phyloP scores from a whole-genome alignment of 2,888 invertebrate species.

The Scrobipalpa costella region DNA sequence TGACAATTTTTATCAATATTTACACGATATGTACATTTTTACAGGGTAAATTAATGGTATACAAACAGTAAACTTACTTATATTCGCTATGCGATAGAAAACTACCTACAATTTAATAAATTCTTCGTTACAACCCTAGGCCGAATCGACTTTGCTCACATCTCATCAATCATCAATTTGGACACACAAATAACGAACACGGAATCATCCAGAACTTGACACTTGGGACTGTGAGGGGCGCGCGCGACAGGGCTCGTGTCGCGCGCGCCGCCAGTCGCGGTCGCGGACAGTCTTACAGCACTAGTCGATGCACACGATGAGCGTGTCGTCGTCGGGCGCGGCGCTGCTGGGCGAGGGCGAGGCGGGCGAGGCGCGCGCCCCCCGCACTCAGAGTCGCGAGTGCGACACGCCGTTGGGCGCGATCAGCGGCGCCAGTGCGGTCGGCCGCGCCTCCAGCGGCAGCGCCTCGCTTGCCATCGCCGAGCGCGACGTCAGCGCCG shows the following conservation, averaged over 20 bases:
- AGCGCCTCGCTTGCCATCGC: conserved; percentile 54
- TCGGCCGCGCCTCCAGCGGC: conserved; percentile 61
- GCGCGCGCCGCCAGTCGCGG: conserved; percentile 34
- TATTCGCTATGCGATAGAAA: conserved; percentile 69
- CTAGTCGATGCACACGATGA: conserved; percentile 69
- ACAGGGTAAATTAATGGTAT: conserved; percentile 60
- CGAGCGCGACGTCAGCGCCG: conserved; percentile 75
- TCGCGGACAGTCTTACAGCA: conserved; percentile 11
- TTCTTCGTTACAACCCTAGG: conserved; percentile 73
- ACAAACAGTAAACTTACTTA: conserved; percentile 64
- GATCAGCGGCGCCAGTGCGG: conserved; percentile 60
- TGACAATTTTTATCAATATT: conserved; percentile 69
- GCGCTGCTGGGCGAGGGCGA: conserved; percentile 53
- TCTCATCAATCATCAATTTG: conserved; percentile 45
- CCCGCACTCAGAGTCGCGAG: conserved; percentile 71
- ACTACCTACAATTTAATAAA: conserved; percentile 70
- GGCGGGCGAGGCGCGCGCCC: conserved; percentile 54
- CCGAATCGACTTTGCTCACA: conserved; percentile 51
- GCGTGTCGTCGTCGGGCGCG: conserved; percentile 61
- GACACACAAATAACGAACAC: conserved; percentile 38
- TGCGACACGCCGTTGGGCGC: conserved; percentile 66
- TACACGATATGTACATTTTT: conserved; percentile 80
- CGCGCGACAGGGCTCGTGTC: conserved; percentile 64
- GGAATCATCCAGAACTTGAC: conserved; percentile 19
- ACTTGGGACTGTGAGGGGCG: conserved; percentile 33